Conservation (phyloP, 2,888 invertebrate genomes). For the Tanypteryx hageni region DNA sequence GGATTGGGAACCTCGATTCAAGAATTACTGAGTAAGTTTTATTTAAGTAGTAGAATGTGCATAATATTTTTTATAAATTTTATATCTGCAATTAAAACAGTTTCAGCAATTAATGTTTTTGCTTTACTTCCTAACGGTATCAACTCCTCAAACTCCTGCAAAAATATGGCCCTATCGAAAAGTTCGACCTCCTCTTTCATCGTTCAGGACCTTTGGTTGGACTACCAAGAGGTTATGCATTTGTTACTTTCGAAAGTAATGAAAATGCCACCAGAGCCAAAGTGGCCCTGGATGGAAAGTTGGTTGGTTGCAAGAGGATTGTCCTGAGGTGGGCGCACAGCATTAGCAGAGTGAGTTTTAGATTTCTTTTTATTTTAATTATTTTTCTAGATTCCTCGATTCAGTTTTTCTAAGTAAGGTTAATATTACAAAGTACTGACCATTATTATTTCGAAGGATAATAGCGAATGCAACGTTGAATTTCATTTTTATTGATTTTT, state of each 20-base stretch:
- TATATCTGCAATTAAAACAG: slow-evolving; percentile 40
- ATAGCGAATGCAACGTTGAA: too few species aligned
- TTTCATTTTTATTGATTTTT: slow-evolving; percentile 70
- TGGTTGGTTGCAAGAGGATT: slow-evolving; percentile 85
- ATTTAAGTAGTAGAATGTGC: slow-evolving; percentile 62
- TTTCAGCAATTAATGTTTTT: slow-evolving; percentile 72
- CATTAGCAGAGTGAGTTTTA: slow-evolving; percentile 79
- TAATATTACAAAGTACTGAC: too few species aligned
- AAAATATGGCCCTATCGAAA: slow-evolving; percentile 94
- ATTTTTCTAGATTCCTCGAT: background rate
- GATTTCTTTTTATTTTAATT: slow-evolving; percentile 39
- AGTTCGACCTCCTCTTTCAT: slow-evolving; percentile 97
- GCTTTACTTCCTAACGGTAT: slow-evolving; percentile 85
- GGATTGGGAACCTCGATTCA: slow-evolving; percentile 95
- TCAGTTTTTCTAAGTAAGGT: background rate
- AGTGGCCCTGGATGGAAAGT: slow-evolving; percentile 84
- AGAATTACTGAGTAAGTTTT: slow-evolving; percentile 95
- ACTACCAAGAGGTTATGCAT: slow-evolving; percentile 94
- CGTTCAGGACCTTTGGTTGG: slow-evolving; percentile 92
- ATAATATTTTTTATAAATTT: background rate
- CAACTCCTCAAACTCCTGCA: slow-evolving; percentile 97
- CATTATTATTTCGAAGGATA: too few species aligned
- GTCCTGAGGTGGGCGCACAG: slow-evolving; percentile 90
- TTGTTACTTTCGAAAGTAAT: slow-evolving; percentile 86
- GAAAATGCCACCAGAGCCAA: slow-evolving; percentile 85